These are phyloP conservation scores for Drosophila yakuba DNA, from an alignment of 1,140 invertebrate genomes.

Conservation along the genomic window DNA sequence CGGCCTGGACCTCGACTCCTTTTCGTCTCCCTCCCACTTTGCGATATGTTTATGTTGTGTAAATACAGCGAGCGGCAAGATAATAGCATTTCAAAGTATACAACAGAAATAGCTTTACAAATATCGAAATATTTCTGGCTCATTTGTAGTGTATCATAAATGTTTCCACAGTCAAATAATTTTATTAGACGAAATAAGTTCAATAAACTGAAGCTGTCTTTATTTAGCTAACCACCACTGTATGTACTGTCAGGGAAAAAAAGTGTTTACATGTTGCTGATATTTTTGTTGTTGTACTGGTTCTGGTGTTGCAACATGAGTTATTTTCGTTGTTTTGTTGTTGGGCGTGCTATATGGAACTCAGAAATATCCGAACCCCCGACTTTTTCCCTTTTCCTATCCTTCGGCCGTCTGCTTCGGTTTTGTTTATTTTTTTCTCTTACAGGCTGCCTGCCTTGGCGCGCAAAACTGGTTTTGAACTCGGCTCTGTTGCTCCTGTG, in stretches of 20 bases:
- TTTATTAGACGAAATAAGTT: background rate
- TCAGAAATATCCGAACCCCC: constrained; percentile 17
- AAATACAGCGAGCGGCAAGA: background rate
- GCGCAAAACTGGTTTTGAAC: constrained; percentile 63
- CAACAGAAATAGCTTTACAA: background rate
- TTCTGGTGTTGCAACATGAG: constrained; percentile 51
- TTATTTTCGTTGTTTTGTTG: constrained; percentile 51
- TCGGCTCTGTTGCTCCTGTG: constrained; percentile 37
- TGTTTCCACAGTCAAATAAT: background rate
- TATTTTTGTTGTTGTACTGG: constrained; percentile 16
- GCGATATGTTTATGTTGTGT: constrained; percentile 15
- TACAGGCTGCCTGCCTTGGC: constrained; percentile 54
- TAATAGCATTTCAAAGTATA: background rate
- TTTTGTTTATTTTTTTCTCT: constrained; percentile 15
- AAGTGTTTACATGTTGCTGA: constrained; percentile 41
- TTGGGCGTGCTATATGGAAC: constrained; percentile 42
- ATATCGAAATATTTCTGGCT: background rate
- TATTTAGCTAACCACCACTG: constrained; percentile 6
- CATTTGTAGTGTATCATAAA: background rate
- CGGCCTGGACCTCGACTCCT: constrained; percentile 33
- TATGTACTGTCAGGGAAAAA: constrained; percentile 16
- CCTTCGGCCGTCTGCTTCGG: constrained; percentile 33
- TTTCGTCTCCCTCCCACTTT: constrained; percentile 19
- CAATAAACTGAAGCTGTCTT: background rate
- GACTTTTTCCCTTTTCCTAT: constrained; percentile 18